Percentiles rank a stretch among this genome's conserved stretches.
Conservation (phyloP, 2,888 invertebrate species). For the Scaptomyza parva region DNA sequence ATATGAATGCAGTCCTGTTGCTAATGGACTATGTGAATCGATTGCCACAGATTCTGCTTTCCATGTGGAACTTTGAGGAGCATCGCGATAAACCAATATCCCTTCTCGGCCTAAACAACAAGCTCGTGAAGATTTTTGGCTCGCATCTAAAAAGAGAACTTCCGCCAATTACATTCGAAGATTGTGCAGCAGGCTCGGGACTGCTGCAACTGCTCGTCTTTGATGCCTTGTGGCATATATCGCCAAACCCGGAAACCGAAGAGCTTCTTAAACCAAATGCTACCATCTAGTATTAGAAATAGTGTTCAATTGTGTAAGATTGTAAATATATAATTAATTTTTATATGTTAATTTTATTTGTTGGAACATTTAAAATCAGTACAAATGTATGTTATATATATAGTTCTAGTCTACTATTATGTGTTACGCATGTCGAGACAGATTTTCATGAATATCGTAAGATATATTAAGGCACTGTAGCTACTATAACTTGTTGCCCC, state of each 20-base stretch:
- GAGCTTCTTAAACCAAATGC: constrained; percentile 10
- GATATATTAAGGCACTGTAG: constrained; percentile 22
- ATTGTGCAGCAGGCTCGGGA: constrained; percentile 47
- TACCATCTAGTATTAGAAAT: background rate
- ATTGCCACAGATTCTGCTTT: constrained; percentile 27
- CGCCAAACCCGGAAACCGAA: constrained; percentile 17
- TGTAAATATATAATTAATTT: background rate
- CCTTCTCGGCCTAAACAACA: constrained; percentile 29
- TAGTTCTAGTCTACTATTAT: constrained; percentile 8
- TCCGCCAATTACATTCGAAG: constrained; percentile 49
- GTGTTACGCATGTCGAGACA: constrained; percentile 21
- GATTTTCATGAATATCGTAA: constrained; percentile 31
- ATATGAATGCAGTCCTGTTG: constrained; percentile 27
- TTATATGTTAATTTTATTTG: constrained; percentile 30
- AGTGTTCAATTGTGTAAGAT: background rate
- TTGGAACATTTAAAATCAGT: constrained; percentile 54
- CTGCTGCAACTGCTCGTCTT: constrained; percentile 45
- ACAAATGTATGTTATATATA: constrained; percentile 27
- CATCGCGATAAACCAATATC: constrained; percentile 39
- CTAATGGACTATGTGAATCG: constrained; percentile 46
- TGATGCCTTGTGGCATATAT: constrained; percentile 45
- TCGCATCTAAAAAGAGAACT: constrained; percentile 30
- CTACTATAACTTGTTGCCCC: constrained; percentile 4
- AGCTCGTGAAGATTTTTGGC: constrained; percentile 29
- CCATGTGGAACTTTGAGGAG: constrained; percentile 48